phyloP scores from a whole-genome alignment of 2,113 vertebrate species.

The Todiramphus saurophagus region DNA sequence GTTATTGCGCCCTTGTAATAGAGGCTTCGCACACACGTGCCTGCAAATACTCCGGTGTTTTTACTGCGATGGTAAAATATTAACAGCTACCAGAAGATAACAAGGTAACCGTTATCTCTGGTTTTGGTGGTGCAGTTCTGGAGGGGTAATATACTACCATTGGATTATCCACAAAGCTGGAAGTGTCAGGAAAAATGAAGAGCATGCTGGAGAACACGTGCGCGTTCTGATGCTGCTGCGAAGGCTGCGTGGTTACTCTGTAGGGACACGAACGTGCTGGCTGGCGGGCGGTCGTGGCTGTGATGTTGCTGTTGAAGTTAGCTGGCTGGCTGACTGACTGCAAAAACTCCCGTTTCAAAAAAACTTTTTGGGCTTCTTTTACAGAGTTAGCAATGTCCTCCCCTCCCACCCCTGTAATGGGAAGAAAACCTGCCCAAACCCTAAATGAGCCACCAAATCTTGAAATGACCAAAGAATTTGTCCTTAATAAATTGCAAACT shows the following conservation, averaged over 20 bases:
- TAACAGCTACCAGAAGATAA: not conserved
- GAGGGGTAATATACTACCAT: not conserved
- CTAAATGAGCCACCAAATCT: not conserved
- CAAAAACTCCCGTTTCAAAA: not conserved
- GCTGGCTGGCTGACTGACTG: not conserved
- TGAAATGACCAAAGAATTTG: not conserved
- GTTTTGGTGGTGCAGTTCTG: not conserved
- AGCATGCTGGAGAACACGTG: not conserved
- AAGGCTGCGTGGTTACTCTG: accelerated
- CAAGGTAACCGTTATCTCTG: not conserved
- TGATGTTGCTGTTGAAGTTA: not conserved
- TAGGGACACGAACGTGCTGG: not conserved
- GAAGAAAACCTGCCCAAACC: not conserved
- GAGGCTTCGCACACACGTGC: not conserved
- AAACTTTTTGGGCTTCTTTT: not conserved
- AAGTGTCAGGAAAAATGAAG: not conserved
- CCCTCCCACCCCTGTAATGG: accelerated
- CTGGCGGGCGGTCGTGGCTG: not conserved
- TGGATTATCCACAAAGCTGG: not conserved
- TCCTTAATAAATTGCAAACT: not conserved
- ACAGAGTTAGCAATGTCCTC: not conserved
- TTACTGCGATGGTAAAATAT: slow-evolving; percentile 1
- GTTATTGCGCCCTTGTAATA: not conserved
- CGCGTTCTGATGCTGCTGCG: not conserved
- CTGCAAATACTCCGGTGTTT: not conserved